phyloP scores from a whole-genome alignment of 2,113 vertebrate species.

The Rhinolophus ferrumequinum region DNA sequence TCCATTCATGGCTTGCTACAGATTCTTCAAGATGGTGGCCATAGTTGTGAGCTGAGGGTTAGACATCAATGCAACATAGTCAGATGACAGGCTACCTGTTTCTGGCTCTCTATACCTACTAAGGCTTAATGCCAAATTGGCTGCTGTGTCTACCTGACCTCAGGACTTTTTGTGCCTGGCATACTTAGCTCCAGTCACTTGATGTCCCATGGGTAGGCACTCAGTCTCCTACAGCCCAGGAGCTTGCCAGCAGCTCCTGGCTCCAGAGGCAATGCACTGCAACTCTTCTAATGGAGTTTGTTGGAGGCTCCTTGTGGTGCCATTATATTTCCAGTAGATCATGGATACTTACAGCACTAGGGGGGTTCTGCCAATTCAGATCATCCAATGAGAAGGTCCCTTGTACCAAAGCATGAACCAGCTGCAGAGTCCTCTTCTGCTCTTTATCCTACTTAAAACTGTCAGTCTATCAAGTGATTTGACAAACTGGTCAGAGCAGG shows the following conservation, averaged over 20 bases:
- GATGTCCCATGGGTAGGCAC: not conserved
- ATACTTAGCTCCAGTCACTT: not conserved
- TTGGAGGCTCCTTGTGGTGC: not conserved
- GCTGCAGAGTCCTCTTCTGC: not conserved
- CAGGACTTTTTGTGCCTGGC: not conserved
- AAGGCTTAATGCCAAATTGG: not conserved
- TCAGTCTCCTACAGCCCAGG: not conserved
- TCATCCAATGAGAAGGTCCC: not conserved
- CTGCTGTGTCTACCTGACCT: not conserved
- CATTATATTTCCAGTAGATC: not conserved
- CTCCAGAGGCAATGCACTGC: not conserved
- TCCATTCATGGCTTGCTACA: not conserved
- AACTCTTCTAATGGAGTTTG: not conserved
- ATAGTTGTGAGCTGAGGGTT: not conserved
- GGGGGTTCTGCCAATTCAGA: not conserved
- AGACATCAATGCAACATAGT: not conserved
- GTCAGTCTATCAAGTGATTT: not conserved
- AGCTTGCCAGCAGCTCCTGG: not conserved
- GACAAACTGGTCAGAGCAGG: not conserved
- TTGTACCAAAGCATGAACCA: not conserved
- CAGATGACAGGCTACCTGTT: not conserved
- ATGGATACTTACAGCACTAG: not conserved
- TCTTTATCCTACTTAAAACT: not conserved
- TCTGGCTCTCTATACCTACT: not conserved
- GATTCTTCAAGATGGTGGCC: not conserved